A percentile compares a stretch with the other conserved stretches of the same genome.
Evolutionary conservation across 2,888 invertebrate species (phyloP).

Genomic region (Electrophaes corylata): DNA sequence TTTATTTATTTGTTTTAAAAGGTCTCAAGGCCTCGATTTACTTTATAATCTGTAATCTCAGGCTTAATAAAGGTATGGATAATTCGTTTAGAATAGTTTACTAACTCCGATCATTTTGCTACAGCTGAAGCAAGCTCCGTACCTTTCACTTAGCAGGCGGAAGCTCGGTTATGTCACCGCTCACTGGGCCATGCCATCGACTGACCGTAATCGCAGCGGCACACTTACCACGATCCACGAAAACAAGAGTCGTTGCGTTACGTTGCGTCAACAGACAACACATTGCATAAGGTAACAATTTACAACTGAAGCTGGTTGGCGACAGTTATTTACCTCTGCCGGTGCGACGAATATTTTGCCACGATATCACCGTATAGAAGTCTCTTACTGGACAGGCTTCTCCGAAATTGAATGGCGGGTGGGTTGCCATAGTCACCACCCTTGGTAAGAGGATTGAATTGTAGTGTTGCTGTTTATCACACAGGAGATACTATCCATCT

Average conservation of each 20-base stretch:
- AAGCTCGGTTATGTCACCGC: conserved; percentile 77
- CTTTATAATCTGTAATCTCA: too few relatives aligned
- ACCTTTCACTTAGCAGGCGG: conserved; percentile 71
- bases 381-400: background rate
- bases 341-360: background rate
- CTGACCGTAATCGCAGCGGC: conserved; percentile 78
- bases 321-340: background rate
- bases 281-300: conserved; percentile 62
- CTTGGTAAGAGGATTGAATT: too few relatives aligned
- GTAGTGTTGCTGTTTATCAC: too few relatives aligned
- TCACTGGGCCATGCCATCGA: conserved; percentile 79
- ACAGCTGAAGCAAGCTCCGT: conserved; percentile 41
- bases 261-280: conserved; percentile 73
- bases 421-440: too few relatives aligned
- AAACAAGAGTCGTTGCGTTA: conserved; percentile 73
- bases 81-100: background rate
- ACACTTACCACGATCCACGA: conserved; percentile 80
- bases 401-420: too few relatives aligned
- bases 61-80: too few relatives aligned
- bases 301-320: conserved; percentile 23
- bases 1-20: too few relatives aligned
- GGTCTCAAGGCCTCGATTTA: too few relatives aligned
- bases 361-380: too few relatives aligned
- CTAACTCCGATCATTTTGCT: background rate
- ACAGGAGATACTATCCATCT: too few relatives aligned